phyloP scores from a whole-genome alignment of 2,113 vertebrate species.

The Steatornis caripensis region DNA sequence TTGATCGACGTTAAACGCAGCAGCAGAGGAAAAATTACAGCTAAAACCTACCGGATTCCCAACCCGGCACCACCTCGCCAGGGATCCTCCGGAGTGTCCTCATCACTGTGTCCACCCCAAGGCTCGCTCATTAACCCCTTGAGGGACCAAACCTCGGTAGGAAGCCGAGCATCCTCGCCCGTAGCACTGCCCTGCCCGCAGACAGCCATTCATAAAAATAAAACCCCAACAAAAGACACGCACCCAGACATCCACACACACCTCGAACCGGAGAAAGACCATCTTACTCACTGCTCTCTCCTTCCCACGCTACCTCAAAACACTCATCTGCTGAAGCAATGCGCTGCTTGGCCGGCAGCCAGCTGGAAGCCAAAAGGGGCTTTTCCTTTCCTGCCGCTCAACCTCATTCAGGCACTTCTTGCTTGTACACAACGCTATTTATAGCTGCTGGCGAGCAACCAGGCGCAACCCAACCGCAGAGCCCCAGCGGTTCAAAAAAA shows the following conservation, averaged over 20 bases:
- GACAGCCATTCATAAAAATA: conserved; percentile 24
- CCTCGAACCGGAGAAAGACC: conserved; percentile 64
- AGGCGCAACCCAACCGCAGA: conserved; percentile 71
- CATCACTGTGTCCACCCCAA: accelerated
- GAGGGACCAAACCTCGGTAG: not conserved
- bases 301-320: conserved; percentile 71
- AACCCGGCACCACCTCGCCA: accelerated
- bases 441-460: conserved; percentile 77
- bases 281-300: conserved; percentile 64
- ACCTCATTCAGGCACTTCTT: conserved; percentile 73
- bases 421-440: conserved; percentile 75
- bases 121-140: not conserved
- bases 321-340: conserved; percentile 62
- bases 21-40: not conserved
- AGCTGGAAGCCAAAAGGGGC: conserved; percentile 77
- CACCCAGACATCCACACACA: not conserved
- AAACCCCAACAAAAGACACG: not conserved
- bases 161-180: not conserved
- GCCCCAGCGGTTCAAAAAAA: conserved; percentile 23
- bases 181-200: not conserved
- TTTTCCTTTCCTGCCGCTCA: conserved; percentile 71
- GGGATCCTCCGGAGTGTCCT: conserved; percentile 1
- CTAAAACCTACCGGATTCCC: not conserved
- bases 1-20: not conserved
- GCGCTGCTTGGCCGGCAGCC: conserved; percentile 68